Conservation (phyloP, 2,113 vertebrate species). For the Mus pahari region DNA sequence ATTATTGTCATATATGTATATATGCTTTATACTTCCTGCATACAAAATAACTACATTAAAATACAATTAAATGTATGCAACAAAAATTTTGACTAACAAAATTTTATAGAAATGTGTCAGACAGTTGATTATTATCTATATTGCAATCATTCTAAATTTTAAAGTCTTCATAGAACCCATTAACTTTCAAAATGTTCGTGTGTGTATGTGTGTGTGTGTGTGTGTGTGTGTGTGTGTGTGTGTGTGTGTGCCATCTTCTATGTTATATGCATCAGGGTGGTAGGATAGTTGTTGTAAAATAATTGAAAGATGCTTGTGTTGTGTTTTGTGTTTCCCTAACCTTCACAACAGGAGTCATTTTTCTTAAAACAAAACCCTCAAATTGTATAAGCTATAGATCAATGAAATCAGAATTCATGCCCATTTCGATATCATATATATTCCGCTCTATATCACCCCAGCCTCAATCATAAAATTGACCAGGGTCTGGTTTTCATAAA, state of each 20-base stretch:
- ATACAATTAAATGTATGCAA: neutral
- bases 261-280: too few species aligned
- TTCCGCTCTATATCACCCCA: neutral
- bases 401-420: neutral
- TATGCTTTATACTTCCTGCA: neutral
- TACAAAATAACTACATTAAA: neutral
- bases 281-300: too few species aligned
- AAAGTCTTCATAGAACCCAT: neutral
- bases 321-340: too few species aligned
- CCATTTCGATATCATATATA: neutral
- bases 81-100: neutral
- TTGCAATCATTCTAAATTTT: neutral
- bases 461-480: neutral
- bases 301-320: too few species aligned
- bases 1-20: neutral
- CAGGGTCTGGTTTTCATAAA: neutral
- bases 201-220: too few species aligned
- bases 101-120: neutral
- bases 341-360: neutral
- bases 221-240: too few species aligned
- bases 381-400: neutral
- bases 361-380: neutral
- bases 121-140: neutral
- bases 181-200: neutral
- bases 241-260: too few species aligned